phyloP scores from a whole-genome alignment of 2,797 vertebrate genomes.

The Cyprinodon diabolis region DNA sequence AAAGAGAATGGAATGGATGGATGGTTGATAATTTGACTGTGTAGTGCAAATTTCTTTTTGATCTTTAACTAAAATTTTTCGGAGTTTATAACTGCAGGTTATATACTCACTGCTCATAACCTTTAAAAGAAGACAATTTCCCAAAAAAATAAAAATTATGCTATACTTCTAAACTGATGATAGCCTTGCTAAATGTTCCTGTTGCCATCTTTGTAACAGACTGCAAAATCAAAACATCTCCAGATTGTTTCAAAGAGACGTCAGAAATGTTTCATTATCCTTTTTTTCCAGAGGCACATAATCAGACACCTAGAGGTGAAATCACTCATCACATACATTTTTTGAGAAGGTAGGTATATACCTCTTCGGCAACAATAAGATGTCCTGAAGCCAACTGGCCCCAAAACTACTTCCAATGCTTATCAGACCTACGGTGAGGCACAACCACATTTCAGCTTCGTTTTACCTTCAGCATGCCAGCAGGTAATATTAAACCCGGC shows the following conservation, averaged over 20 bases:
- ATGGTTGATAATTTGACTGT: background rate
- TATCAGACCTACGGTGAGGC: background rate
- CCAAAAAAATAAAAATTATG: background rate
- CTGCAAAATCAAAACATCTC: background rate
- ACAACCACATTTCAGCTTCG: background rate
- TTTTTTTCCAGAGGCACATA: slow-evolving; percentile 1
- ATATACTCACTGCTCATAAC: background rate
- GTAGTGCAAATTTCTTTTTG: background rate
- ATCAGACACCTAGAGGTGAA: slow-evolving; percentile 2
- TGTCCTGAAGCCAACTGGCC: background rate
- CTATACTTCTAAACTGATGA: background rate
- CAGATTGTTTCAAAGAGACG: background rate
- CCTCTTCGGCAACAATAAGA: background rate
- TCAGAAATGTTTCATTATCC: background rate
- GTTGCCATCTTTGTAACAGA: background rate
- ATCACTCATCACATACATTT: slow-evolving; percentile 2
- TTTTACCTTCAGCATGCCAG: slow-evolving; percentile 9
- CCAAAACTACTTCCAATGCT: slow-evolving; percentile 1
- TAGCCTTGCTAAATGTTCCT: background rate
- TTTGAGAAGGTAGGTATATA: background rate
- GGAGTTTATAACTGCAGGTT: background rate
- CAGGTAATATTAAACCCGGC: slow-evolving; percentile 16
- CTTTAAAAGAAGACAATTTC: background rate
- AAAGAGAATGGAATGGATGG: too few species aligned
- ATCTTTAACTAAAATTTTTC: background rate